These are phyloP conservation scores for Lipophrys pholis DNA, from an alignment of 2,113 vertebrate species.

Conservation along the genomic window DNA sequence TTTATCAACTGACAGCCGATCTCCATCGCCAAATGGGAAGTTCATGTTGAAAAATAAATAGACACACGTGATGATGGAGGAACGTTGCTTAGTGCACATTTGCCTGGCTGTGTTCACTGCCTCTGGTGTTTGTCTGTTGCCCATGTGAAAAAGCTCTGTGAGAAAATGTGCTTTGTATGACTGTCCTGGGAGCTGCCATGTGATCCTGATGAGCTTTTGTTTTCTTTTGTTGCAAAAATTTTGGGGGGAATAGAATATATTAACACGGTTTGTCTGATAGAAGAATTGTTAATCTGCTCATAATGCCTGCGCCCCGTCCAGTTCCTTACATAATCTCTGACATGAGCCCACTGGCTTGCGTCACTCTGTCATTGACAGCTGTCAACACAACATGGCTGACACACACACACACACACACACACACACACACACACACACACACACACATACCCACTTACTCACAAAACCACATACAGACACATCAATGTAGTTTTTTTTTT, in stretches of 20 bases:
- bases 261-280: constrained; percentile 63
- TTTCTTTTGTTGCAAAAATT: constrained; percentile 58
- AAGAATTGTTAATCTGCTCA: constrained; percentile 74
- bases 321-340: constrained; percentile 84
- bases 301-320: constrained; percentile 73
- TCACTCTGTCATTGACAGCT: constrained; percentile 84
- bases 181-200: constrained; percentile 1
- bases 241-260: constrained; percentile 38
- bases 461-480: constrained; percentile 1
- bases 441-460: constrained; percentile 22
- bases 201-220: constrained; percentile 37
- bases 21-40: constrained; percentile 60
- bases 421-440: constrained; percentile 35
- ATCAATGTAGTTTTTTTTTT: constrained; percentile 25
- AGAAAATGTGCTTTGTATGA: constrained; percentile 33
- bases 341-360: constrained; percentile 77
- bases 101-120: constrained; percentile 29
- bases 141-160: constrained; percentile 18
- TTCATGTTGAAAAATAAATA: constrained; percentile 54
- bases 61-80: constrained; percentile 36
- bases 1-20: constrained; percentile 73
- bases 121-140: constrained; percentile 22
- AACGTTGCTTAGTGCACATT: constrained; percentile 17
- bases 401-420: constrained; percentile 47
- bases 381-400: constrained; percentile 72